Evolutionary conservation across 2,888 invertebrate species (phyloP).

Genomic region (Drosophila kambysellisi): DNA sequence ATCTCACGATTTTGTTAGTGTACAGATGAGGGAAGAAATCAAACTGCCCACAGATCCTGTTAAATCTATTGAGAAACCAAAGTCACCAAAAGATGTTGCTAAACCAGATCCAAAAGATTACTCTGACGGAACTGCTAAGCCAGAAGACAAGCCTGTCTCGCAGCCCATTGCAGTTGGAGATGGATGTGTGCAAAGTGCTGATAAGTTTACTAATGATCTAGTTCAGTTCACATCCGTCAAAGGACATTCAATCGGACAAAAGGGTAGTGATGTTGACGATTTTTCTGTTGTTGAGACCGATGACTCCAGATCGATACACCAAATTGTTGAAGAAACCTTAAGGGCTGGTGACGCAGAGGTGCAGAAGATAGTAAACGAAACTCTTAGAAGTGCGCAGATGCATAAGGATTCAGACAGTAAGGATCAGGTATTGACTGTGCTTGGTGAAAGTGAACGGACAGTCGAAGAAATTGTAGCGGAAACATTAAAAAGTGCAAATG

Average conservation of each 20-base stretch:
- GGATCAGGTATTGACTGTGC: background rate
- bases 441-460: conserved; percentile 37
- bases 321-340: conserved; percentile 70
- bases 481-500: conserved; percentile 54
- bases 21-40: background rate
- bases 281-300: background rate
- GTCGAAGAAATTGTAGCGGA: conserved; percentile 66
- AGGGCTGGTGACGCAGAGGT: conserved; percentile 69
- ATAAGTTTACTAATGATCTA: background rate
- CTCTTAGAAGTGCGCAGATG: conserved; percentile 52
- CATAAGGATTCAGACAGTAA: conserved; percentile 14
- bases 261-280: background rate
- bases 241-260: background rate
- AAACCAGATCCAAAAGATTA: background rate
- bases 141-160: too few species aligned
- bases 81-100: background rate
- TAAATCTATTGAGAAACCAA: background rate
- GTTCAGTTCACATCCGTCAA: background rate
- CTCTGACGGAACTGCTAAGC: background rate
- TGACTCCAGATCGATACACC: conserved; percentile 64
- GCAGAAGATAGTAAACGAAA: conserved; percentile 63
- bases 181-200: background rate
- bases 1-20: background rate
- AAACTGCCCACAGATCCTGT: background rate
- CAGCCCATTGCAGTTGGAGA: background rate